Evolutionary conservation across 2,113 vertebrate genomes (phyloP).

Genomic region (Syngnathoides biaculeatus): DNA sequence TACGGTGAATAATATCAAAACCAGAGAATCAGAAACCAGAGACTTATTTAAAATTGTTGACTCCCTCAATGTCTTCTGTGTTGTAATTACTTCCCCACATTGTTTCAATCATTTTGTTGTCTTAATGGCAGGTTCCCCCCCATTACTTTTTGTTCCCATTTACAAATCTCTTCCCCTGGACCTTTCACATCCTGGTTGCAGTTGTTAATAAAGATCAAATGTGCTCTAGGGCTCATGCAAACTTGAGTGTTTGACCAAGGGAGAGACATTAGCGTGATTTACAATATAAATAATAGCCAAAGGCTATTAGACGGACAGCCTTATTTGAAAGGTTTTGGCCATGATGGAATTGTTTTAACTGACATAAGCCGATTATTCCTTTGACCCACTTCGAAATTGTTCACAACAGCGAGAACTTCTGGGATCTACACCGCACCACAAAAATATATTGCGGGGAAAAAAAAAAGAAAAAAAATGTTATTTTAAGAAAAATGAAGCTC

Average conservation of each 20-base stretch:
- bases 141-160: not conserved
- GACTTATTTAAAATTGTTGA: slow-evolving; percentile 31
- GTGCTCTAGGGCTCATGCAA: slow-evolving; percentile 31
- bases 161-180: not conserved
- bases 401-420: not conserved
- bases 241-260: slow-evolving; percentile 28
- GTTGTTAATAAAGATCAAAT: slow-evolving; percentile 40
- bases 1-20: slow-evolving; percentile 25
- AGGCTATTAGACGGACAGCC: slow-evolving; percentile 21
- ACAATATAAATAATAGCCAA: slow-evolving; percentile 24
- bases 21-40: slow-evolving; percentile 26
- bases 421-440: not conserved
- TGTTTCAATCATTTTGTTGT: slow-evolving; percentile 21
- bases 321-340: not conserved
- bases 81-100: slow-evolving; percentile 30
- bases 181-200: not conserved
- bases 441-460: too few species aligned
- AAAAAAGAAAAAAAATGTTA: not conserved
- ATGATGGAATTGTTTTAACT: too few species aligned
- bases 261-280: slow-evolving; percentile 46
- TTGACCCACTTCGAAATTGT: not conserved
- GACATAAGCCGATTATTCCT: too few species aligned
- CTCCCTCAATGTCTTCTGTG: slow-evolving; percentile 3
- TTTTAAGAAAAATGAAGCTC: not conserved
- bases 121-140: slow-evolving; percentile 2